phyloP scores from a whole-genome alignment of 2,113 vertebrate species.

The Trogon melanurus region DNA sequence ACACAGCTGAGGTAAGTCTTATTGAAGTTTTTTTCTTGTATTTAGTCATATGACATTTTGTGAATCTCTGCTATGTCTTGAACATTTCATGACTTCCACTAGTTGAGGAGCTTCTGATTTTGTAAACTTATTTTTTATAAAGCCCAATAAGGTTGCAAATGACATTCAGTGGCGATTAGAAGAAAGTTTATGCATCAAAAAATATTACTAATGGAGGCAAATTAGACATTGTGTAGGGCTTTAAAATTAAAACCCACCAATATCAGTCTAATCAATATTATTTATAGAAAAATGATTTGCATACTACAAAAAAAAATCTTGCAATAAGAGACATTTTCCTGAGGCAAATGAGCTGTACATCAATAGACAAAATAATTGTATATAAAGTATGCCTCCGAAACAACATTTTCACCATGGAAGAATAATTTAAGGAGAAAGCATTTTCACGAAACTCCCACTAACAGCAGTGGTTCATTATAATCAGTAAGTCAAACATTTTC shows the following conservation, averaged over 20 bases:
- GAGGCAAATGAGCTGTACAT: neutral
- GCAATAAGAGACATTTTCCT: neutral
- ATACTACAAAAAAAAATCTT: neutral
- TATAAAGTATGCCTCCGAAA: neutral
- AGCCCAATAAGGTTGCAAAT: neutral
- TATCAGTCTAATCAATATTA: neutral
- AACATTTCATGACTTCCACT: neutral
- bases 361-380: neutral
- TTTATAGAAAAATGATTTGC: neutral
- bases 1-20: neutral
- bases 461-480: conserved; percentile 21
- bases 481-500: conserved; percentile 29
- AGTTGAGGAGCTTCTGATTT: neutral
- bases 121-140: conserved; percentile 1
- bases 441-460: neutral
- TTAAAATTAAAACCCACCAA: neutral
- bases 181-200: neutral
- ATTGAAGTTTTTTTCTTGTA: neutral
- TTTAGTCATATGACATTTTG: neutral
- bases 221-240: neutral
- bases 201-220: neutral
- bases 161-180: neutral
- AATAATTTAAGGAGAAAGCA: neutral
- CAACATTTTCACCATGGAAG: neutral
- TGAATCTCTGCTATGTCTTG: neutral